Conservation (phyloP, 2,888 invertebrate genomes). For the Torymus aiolomorphi region DNA sequence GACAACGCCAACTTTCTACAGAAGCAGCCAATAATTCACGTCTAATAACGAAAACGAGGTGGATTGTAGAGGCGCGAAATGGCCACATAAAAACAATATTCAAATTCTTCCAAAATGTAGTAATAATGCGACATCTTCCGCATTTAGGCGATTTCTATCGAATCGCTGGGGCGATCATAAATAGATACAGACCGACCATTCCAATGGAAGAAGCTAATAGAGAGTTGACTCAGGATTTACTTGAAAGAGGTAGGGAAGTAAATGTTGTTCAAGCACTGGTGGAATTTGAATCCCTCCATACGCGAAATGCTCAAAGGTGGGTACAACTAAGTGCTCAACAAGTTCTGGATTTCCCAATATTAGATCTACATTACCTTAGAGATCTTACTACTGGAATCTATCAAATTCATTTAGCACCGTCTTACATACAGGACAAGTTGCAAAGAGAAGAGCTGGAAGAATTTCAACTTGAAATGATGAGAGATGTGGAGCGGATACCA, state of each 20-base stretch:
- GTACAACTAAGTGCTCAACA: slow-evolving; percentile 11
- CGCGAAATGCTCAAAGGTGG: slow-evolving; percentile 52
- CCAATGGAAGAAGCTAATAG: slow-evolving; percentile 51
- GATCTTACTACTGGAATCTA: slow-evolving; percentile 31
- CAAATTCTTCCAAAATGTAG: no score
- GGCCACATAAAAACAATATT: no score
- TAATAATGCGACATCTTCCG: no score
- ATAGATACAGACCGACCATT: slow-evolving; percentile 48
- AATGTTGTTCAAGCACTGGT: slow-evolving; percentile 55
- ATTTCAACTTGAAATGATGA: slow-evolving; percentile 34
- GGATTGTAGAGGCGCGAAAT: no score
- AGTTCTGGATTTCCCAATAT: not conserved
- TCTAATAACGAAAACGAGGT: no score
- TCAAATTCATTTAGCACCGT: slow-evolving; percentile 57
- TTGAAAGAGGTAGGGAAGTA: slow-evolving; percentile 35
- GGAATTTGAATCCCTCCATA: slow-evolving; percentile 49
- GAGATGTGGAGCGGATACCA: slow-evolving; percentile 42
- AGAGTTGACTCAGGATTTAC: slow-evolving; percentile 39
- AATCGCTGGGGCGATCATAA: slow-evolving; percentile 31
- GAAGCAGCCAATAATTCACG: slow-evolving; percentile 57
- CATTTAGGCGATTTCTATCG: no score
- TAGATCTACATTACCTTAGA: not conserved
- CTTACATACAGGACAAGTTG: slow-evolving; percentile 26
- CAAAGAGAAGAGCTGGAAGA: slow-evolving; percentile 20
- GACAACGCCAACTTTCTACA: slow-evolving; percentile 52